Evolutionary conservation across 2,888 invertebrate genomes (phyloP), one percentile per base, ranked within the genome.

Genomic region (Drosophila acutilabella): DNA sequence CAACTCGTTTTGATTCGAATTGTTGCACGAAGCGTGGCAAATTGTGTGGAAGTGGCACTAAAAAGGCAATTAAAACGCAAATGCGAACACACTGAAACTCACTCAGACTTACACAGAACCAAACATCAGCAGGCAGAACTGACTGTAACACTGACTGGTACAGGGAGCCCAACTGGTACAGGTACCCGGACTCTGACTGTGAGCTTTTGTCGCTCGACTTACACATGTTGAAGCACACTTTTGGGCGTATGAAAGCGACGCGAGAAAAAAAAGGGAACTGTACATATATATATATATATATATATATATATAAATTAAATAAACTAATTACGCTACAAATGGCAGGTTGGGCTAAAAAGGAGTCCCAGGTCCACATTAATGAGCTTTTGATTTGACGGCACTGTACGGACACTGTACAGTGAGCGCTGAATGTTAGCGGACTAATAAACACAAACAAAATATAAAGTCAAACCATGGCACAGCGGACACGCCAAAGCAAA

Each of bases 21-120:
- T 89, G 89, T 78, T 78, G 84, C 75, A 78, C 89, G 88, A 80
- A 86, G 85, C 85, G 82, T 88, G 82, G 82, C 84, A 85, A 89
- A 89, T 84, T 89, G 88, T 81, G 72, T 89, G 89, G 85, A 89
- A 80, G 89, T 87, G 89, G 77, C 89, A 79, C 84, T 86, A 82
- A 82, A 89, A 89, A 84, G 90, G 89, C 88, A 87, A 89, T 89
- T 89, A 88, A 89, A 89, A 80, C 74, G 74, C 80, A 87, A 89
- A 82, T 66, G 73, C 68, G 70, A 68, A 70, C 68, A 59, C 59
- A 56, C 56, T 59, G 62, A 70, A 80, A 54, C 56, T 58, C 73
- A 56, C 33, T 20, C 45, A 38, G 54, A 44, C 33, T 36, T 20
- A 33, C 14, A 26, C 36, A 36, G 36, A 4, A 36, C 13, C 13